Evolutionary conservation across 2,113 vertebrate species (phyloP).

Genomic region (Cynocephalus volans): DNA sequence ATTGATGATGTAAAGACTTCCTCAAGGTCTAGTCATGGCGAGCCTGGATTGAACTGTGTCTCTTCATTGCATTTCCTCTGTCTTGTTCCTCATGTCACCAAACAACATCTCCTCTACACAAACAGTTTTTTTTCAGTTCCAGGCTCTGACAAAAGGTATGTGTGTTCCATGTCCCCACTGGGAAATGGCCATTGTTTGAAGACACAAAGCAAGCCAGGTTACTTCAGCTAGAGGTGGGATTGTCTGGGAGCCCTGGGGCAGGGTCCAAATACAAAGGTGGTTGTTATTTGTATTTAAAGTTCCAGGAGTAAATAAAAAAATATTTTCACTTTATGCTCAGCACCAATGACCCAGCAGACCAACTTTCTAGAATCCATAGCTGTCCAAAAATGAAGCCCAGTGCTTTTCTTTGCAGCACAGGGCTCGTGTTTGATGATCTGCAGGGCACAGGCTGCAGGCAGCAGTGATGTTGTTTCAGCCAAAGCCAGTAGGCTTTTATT

Average conservation of each 20-base stretch:
- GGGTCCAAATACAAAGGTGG: background rate
- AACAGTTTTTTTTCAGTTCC: background rate
- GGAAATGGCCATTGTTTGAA: background rate
- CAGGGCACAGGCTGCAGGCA: background rate
- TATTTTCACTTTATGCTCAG: background rate
- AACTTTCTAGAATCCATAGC: background rate
- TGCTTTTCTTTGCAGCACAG: background rate
- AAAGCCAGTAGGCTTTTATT: slow-evolving; percentile 54
- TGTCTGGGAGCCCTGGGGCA: background rate
- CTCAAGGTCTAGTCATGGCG: accelerated
- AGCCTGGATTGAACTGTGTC: background rate
- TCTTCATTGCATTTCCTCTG: background rate
- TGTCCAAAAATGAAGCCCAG: slow-evolving; percentile 28
- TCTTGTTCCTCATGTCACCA: background rate
- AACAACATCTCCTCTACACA: background rate
- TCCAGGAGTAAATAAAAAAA: slow-evolving; percentile 34
- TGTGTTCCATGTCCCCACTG: background rate
- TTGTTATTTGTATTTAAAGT: slow-evolving; percentile 17
- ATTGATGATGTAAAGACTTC: background rate
- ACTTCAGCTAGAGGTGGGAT: background rate
- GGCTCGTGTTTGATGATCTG: background rate
- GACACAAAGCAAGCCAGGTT: background rate
- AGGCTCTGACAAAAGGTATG: background rate
- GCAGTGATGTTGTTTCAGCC: background rate
- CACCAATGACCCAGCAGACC: background rate